A percentile compares a stretch with the other conserved stretches of the same genome.
Conservation (phyloP, 2,113 vertebrate species). For the Chaetura pelagica region DNA sequence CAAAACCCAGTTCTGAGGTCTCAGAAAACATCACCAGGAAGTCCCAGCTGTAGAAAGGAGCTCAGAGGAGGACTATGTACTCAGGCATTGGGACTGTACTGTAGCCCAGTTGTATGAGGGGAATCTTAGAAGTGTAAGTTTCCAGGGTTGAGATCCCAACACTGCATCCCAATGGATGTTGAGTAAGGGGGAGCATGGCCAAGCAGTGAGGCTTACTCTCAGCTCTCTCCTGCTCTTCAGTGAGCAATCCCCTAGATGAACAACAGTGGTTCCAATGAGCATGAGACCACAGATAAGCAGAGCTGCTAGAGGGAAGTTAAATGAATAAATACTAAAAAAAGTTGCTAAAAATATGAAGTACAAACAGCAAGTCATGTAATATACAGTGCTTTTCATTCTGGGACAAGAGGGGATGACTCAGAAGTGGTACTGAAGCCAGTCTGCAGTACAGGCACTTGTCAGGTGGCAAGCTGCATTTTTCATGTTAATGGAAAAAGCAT, state of each 20-base stretch:
- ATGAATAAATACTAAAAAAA: neutral
- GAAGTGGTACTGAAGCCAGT: neutral
- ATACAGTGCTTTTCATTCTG: neutral
- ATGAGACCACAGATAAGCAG: neutral
- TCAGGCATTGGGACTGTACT: neutral
- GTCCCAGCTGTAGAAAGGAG: neutral
- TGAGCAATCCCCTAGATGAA: neutral
- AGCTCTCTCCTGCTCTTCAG: neutral
- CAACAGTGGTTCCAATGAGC: rapidly evolving
- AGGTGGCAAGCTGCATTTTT: neutral
- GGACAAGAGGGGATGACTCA: neutral
- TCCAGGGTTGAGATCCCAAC: neutral
- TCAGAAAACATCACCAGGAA: neutral
- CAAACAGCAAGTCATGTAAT: neutral
- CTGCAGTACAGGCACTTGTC: neutral
- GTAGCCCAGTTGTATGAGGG: neutral
- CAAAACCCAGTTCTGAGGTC: neutral
- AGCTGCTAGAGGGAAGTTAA: neutral
- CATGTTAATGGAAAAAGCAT: neutral
- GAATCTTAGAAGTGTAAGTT: neutral
- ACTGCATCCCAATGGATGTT: neutral
- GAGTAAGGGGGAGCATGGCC: neutral
- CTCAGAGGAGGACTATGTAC: neutral
- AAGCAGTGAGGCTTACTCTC: neutral
- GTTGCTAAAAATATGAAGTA: neutral